Percentiles rank a stretch among this genome's conserved stretches.
Conservation (phyloP, 2,797 vertebrate genomes). For the Margarornis squamiger region DNA sequence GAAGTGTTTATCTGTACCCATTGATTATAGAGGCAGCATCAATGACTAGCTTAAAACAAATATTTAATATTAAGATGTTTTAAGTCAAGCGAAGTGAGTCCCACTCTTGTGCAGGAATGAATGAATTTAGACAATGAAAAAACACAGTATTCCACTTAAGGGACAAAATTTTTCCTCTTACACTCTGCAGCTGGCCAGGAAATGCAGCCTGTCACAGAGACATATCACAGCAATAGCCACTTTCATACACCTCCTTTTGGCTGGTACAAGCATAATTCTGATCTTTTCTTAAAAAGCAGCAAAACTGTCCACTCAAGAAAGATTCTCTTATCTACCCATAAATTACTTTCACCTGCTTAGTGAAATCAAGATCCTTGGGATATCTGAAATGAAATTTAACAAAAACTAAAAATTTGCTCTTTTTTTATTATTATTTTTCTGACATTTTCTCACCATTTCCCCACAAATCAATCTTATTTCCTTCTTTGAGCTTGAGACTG, state of each 20-base stretch:
- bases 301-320: background rate
- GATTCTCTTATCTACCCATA: background rate
- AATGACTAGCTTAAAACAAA: conserved; percentile 41
- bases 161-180: background rate
- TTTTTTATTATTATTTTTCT: background rate
- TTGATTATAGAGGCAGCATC: conserved; percentile 19
- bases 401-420: background rate
- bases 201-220: background rate
- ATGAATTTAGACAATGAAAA: background rate
- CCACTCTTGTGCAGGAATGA: background rate
- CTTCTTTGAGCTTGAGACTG: background rate
- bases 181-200: background rate
- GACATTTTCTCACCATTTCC: background rate
- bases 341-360: background rate
- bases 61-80: background rate
- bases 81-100: conserved; percentile 23
- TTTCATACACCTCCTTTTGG: background rate
- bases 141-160: background rate
- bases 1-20: background rate
- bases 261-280: background rate
- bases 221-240: background rate
- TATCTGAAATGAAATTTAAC: background rate
- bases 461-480: background rate
- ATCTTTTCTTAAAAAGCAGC: background rate
- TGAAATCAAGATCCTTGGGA: background rate